Base-by-base conservation (phyloP, 1,140 invertebrate species). In the Bursaphelenchus mucronatus region DNA sequence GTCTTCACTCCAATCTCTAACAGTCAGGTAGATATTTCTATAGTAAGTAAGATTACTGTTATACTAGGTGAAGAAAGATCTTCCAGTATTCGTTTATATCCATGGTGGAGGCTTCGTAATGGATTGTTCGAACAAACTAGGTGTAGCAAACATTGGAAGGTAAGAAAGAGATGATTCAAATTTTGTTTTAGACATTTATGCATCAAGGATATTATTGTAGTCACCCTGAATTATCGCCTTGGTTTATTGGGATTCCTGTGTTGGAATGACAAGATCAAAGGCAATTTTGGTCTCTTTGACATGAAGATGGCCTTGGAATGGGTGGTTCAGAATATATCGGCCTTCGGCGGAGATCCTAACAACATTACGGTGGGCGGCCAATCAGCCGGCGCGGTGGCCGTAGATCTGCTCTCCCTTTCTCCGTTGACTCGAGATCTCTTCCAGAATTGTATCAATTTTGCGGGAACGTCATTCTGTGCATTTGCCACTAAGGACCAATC, bases 81-180 rank as follows among this genome's bases (percentile, higher is more conserved):
- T 21, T 2, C 13, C 15, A n/a, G 13, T n/a, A 2, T 55, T 96
- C 88, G 87, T 95, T 43, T 96, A 92, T 91, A 89, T 96, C 67
- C 96, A 91, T 82, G 93, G 94, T 50, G 94, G 94, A 39, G 92
- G 92, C 1, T 97, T 94, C 83, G 92, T 91, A 81, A 91, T 90
- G 43, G 91, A 93, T 17, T 90, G 90, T 5, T 88, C 89, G 19
- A 92, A 90, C 21, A 84, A 96, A 70, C 92, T 95, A 81, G 88
- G 96, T 11, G 96, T 96, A 83, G 90, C 95, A 83, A 89, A 87
- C 61, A 84, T 71, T 55, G 70, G 71, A 15, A 44, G 47, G 62
- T 74, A 61, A 43, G 30, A 61, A 49, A 47, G 62, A 13, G 7
- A 63, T 56, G 19, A n/a, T 40, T 63, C 62, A 2, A 13, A 59